Conservation (phyloP, 2,113 vertebrate genomes). For the Tamias sibiricus region DNA sequence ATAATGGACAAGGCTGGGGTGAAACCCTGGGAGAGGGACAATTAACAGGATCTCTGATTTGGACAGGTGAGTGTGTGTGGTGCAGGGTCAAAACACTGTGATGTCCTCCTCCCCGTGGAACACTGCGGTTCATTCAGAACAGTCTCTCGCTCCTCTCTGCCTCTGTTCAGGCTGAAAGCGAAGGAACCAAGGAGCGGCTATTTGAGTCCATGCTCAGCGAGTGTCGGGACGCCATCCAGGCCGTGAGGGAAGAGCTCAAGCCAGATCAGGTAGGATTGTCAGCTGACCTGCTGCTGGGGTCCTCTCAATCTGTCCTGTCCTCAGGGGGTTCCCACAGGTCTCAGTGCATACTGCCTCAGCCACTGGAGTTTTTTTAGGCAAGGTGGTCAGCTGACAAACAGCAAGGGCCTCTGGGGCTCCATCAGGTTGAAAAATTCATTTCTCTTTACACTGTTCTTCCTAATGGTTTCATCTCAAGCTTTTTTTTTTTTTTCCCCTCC, state of each 20-base stretch:
- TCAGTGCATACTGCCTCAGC: not conserved
- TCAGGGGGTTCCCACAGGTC: not conserved
- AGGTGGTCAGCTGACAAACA: not conserved
- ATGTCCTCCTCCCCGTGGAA: not conserved
- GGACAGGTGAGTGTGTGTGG: fast-evolving
- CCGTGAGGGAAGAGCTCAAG: conserved; percentile 96
- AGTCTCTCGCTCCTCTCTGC: not conserved
- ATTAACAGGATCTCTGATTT: not conserved
- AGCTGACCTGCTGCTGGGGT: not conserved
- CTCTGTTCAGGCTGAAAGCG: conserved; percentile 91
- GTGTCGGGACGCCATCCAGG: conserved; percentile 98
- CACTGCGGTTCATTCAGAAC: not conserved
- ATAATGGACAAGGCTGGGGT: fast-evolving
- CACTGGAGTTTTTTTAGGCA: not conserved
- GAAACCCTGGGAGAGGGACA: not conserved
- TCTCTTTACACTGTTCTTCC: not conserved
- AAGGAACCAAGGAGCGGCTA: conserved; percentile 97
- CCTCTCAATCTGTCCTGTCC: fast-evolving
- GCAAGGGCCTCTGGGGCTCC: not conserved
- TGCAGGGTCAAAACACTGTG: fast-evolving
- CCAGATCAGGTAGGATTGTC: conserved; percentile 91
- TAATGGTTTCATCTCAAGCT: not conserved
- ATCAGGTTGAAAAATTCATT: not conserved
- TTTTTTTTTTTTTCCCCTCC: too few relatives aligned
- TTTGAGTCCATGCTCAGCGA: conserved; percentile 97